phyloP scores from a whole-genome alignment of 2,113 vertebrate genomes.

The Nothoprocta pentlandii region DNA sequence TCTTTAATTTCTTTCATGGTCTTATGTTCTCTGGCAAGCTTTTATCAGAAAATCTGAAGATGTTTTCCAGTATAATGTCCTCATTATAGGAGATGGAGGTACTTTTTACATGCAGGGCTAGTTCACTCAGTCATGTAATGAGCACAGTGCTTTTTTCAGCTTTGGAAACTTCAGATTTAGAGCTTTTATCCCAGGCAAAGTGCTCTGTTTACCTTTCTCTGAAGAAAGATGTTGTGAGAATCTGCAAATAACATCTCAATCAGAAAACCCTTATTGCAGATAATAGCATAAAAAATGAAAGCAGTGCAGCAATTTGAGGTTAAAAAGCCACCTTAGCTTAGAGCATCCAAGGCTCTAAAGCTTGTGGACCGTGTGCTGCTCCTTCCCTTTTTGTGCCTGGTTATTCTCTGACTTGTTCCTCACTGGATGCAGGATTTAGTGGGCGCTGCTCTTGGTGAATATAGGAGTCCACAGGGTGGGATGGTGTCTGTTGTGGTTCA shows the following conservation, averaged over 20 bases:
- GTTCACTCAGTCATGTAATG: not conserved
- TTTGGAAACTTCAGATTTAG: not conserved
- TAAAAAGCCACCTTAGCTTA: not conserved
- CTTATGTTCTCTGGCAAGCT: not conserved
- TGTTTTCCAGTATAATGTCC: not conserved
- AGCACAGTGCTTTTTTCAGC: not conserved
- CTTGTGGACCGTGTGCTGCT: not conserved
- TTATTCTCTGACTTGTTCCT: not conserved
- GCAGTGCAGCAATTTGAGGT: not conserved
- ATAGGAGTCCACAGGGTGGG: accelerated
- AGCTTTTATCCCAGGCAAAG: not conserved
- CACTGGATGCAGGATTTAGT: not conserved
- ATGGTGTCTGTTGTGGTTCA: not conserved
- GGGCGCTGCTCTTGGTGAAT: not conserved
- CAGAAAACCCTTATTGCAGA: not conserved
- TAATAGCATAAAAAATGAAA: not conserved
- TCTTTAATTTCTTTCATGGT: not conserved
- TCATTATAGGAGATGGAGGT: not conserved
- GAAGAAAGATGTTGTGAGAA: not conserved
- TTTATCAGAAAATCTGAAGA: not conserved
- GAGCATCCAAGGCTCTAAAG: accelerated
- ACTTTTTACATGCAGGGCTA: not conserved
- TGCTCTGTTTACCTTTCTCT: not conserved
- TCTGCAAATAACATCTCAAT: not conserved
- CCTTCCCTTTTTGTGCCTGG: not conserved